Evolutionary conservation across 2,113 vertebrate species (phyloP), one percentile per base, ranked within the genome.

Genomic region (Nothoprocta pentlandii): DNA sequence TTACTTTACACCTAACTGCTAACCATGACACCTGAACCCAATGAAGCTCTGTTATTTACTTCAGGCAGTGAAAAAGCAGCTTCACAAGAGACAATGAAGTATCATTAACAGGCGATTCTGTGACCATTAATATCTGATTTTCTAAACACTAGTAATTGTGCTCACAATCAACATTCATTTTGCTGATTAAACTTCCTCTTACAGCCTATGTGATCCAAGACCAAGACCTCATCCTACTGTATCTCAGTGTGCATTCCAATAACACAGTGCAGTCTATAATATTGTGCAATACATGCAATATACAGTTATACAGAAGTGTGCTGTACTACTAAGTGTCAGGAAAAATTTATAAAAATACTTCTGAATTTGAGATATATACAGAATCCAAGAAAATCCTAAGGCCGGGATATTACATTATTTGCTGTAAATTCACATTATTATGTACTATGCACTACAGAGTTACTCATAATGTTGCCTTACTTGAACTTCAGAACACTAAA

Each of bases 381-480:
- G 12, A 13, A 67, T 80, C 68, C 82, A 82, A 81, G 74, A 25
- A 73, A 88, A 87, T 92, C 68, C 86, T 90, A 94, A 95, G 93
- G 90, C 91, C 91, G 79, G 66, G 39, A 82, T 80, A 87, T 83
- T 93, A 51, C 15, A 90, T 1, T 26, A 44, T 90, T 25, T 68
- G 44, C 66, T 56, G 16, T 68, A 83, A 76, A 44, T 82, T 42
- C 79, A 54, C 14, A 34, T 32, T 34, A 70, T 69, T 53, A 54
- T 7, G 53, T 41, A 66, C 14, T 30, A 39, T 42, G 7, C 26
- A 22, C 92, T 80, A 46, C 44, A 51, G 39, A 74, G n/a, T 68
- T 42, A 47, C n/a, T 56, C 39, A 46, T 6, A 78, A 15, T 19
- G 14, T 12, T 64, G 28, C 36, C 36, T 83, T 90, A 79, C 44